Conservation (phyloP, 2,888 invertebrate genomes). For the Saturnia pavonia region DNA sequence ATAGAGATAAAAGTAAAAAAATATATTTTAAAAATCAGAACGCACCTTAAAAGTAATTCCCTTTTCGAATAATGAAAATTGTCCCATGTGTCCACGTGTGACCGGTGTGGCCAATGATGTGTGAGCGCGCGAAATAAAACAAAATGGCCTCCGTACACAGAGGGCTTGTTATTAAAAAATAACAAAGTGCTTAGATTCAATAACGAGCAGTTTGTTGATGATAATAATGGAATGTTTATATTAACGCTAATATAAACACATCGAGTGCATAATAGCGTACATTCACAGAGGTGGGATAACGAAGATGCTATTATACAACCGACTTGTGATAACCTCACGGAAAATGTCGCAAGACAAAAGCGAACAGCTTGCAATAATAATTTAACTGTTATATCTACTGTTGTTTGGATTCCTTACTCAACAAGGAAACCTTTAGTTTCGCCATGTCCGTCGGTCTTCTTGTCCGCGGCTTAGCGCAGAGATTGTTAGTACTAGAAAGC, state of each 20-base stretch:
- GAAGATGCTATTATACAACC: neutral
- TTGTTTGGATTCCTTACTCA: too few relatives aligned
- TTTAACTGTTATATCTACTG: too few relatives aligned
- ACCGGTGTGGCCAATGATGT: conserved; percentile 35
- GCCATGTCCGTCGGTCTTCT: too few relatives aligned
- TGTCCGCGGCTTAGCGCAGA: too few relatives aligned
- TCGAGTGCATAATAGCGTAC: conserved; percentile 1
- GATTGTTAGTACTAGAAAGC: too few relatives aligned
- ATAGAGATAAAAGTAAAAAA: too few relatives aligned
- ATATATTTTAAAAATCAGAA: too few relatives aligned
- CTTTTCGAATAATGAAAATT: conserved; percentile 18
- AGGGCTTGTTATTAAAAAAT: conserved; percentile 37
- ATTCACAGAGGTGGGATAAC: neutral
- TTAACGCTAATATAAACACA: conserved; percentile 36
- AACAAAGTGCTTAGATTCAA: conserved; percentile 29
- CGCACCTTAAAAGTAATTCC: conserved; percentile 1
- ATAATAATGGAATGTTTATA: conserved; percentile 36
- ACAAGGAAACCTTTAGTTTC: too few relatives aligned
- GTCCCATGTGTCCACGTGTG: conserved; percentile 25
- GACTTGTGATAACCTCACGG: too few relatives aligned
- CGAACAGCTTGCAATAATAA: too few relatives aligned
- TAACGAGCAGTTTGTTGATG: conserved; percentile 36
- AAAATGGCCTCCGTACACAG: conserved; percentile 27
- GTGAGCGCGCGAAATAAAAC: conserved; percentile 39
- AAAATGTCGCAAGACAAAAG: too few relatives aligned